A percentile compares a stretch with the other conserved stretches of the same genome.
Evolutionary conservation across 2,888 invertebrate species (phyloP).

Genomic region (Aphidius colemani): DNA sequence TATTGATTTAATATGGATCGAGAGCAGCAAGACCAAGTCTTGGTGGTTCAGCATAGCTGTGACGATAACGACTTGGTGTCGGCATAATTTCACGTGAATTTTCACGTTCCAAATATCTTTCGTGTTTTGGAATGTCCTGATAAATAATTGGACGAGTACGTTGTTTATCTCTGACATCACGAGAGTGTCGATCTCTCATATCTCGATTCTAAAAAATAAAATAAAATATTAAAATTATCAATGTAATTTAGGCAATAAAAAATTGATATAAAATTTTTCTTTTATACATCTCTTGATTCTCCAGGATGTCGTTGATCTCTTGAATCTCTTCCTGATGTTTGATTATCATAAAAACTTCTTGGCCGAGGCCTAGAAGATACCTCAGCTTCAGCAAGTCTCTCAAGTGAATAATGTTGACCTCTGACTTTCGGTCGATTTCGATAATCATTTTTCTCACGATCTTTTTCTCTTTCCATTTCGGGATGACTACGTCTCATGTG

Average conservation of each 20-base stretch:
- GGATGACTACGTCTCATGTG: conserved; percentile 45
- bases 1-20: conserved; percentile 51
- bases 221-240: too few relatives aligned
- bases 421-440: conserved; percentile 48
- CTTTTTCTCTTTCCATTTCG: conserved; percentile 49
- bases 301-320: conserved; percentile 48
- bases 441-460: conserved; percentile 39
- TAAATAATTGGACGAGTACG: conserved; percentile 55
- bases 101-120: conserved; percentile 64
- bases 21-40: conserved; percentile 56
- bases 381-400: conserved; percentile 45
- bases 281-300: conserved; percentile 33
- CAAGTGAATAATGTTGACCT: conserved; percentile 50
- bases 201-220: conserved; percentile 40
- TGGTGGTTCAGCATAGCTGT: conserved; percentile 57
- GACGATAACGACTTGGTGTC: conserved; percentile 55
- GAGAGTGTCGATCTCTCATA: conserved; percentile 47
- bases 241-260: too few relatives aligned
- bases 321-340: conserved; percentile 50
- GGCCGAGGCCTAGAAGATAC: conserved; percentile 49
- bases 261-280: background rate
- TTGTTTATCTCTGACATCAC: conserved; percentile 50
- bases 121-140: conserved; percentile 63
- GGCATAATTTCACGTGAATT: conserved; percentile 53
- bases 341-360: conserved; percentile 56